These are phyloP conservation scores for Theocolax elegans DNA, from an alignment of 1,140 invertebrate genomes.

Conservation along the genomic window DNA sequence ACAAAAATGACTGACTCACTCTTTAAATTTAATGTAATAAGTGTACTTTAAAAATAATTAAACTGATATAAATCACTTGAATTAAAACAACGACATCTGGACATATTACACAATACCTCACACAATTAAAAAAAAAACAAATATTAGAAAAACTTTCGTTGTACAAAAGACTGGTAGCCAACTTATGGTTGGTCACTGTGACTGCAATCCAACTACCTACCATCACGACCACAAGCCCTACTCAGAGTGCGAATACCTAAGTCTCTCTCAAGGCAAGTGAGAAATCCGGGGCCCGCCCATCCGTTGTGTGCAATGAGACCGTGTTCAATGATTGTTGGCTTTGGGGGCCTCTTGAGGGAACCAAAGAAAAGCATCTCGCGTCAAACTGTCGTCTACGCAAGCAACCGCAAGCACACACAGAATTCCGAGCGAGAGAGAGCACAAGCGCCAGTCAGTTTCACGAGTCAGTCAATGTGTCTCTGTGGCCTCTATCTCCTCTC, in stretches of 20 bases:
- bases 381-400: conserved; percentile 37
- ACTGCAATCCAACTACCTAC: conserved; percentile 30
- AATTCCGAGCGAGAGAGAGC: conserved; percentile 52
- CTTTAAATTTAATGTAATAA: too few species aligned
- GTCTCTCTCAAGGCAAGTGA: conserved; percentile 34
- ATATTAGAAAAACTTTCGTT: neutral
- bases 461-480: conserved; percentile 34
- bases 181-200: conserved; percentile 1
- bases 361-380: conserved; percentile 22
- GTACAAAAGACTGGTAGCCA: neutral
- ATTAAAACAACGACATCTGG: neutral
- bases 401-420: conserved; percentile 62
- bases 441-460: conserved; percentile 26
- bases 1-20: neutral
- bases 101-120: neutral
- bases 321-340: conserved; percentile 24
- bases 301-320: conserved; percentile 27
- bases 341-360: conserved; percentile 20
- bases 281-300: conserved; percentile 21
- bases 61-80: neutral
- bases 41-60: neutral
- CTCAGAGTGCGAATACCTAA: conserved; percentile 10
- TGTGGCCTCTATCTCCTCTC: conserved; percentile 65
- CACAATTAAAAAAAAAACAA: neutral
- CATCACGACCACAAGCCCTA: neutral